Percentiles rank a stretch among this genome's conserved stretches.
phyloP scores from a whole-genome alignment of 2,113 vertebrate species.

The Ranitomeya variabilis region DNA sequence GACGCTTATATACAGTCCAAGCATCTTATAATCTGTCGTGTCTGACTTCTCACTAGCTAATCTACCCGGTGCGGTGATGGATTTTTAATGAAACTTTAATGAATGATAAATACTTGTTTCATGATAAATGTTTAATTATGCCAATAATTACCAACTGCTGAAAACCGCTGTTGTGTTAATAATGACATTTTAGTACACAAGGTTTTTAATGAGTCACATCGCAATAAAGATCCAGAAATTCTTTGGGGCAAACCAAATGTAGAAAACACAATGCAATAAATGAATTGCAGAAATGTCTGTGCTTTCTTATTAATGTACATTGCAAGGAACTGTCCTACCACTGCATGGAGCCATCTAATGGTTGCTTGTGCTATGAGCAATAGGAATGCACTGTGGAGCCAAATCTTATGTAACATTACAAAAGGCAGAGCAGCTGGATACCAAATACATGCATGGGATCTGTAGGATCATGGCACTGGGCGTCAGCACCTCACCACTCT shows the following conservation, averaged over 20 bases:
- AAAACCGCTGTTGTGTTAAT: constrained; percentile 88
- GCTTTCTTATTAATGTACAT: background rate
- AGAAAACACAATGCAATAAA: constrained; percentile 15
- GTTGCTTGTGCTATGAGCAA: background rate
- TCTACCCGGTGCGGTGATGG: constrained; percentile 76
- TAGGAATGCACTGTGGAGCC: background rate
- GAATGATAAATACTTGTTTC: constrained; percentile 85
- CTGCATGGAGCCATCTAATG: constrained; percentile 31
- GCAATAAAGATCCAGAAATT: constrained; percentile 70
- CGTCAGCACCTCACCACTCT: background rate
- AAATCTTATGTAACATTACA: background rate
- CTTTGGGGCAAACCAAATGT: constrained; percentile 73
- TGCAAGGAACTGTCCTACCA: background rate
- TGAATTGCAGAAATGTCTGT: background rate
- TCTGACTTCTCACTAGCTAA: constrained; percentile 76
- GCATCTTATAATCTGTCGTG: constrained; percentile 59
- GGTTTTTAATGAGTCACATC: constrained; percentile 77
- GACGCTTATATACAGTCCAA: constrained; percentile 57
- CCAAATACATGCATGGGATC: background rate
- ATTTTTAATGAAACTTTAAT: constrained; percentile 87
- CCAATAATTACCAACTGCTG: constrained; percentile 88
- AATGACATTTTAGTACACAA: constrained; percentile 81
- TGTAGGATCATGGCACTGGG: too few relatives aligned
- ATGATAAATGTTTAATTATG: constrained; percentile 89
- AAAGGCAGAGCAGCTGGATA: background rate